Base-by-base conservation (phyloP, 2,888 invertebrate genomes). In the Glaucopsyche alexis region DNA sequence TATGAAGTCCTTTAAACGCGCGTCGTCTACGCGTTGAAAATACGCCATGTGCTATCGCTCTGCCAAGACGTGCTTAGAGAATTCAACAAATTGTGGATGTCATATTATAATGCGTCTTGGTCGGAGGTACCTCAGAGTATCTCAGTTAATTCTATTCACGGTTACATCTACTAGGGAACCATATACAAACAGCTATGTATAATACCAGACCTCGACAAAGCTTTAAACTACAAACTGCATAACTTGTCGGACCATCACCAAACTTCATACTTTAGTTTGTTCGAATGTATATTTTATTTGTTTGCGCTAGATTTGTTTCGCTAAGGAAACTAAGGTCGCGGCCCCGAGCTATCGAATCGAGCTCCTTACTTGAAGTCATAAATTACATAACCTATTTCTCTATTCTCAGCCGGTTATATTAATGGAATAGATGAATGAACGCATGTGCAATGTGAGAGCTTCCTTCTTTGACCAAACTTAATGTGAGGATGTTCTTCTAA, bases 291-390 rank as follows among this genome's bases (percentile, higher is more conserved):
- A 49, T 69, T 19, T 49, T 69, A 69, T 69, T 13, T 29, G 29
- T 69, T 49, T 69, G 49, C 49, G 47, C 47, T 69, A 29, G 47
- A 69, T 69, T 69, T 69, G 42, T 42, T 42, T 40, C 66, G 40
- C 40, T 69, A 69, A 69, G 69, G 69, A 69, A 69, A 49, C 47
- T 69, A 69, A 69, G 49, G 45, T 49, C 69, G 69, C 29, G 69
- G 69, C 69, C 45, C 45, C 45, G 45, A 16, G 19, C 64, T 38
- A 69, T 69, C 13, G 47, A 69, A 69, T 69, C 8, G 69, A 29
- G 29, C 69, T 69, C 69, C 69, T 47, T 45, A 49, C 69, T 69
- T 69, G 69, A 19, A 14, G 19, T 69, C 19, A 19, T 69, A 69
- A 69, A 69, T 69, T 49, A 47, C 19, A 69, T 69, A 69, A 69